Percentiles rank a stretch among this genome's conserved stretches.
These are phyloP conservation scores for Trichonephila inaurata DNA, from an alignment of 1,140 invertebrate genomes.

Conservation along the genomic window DNA sequence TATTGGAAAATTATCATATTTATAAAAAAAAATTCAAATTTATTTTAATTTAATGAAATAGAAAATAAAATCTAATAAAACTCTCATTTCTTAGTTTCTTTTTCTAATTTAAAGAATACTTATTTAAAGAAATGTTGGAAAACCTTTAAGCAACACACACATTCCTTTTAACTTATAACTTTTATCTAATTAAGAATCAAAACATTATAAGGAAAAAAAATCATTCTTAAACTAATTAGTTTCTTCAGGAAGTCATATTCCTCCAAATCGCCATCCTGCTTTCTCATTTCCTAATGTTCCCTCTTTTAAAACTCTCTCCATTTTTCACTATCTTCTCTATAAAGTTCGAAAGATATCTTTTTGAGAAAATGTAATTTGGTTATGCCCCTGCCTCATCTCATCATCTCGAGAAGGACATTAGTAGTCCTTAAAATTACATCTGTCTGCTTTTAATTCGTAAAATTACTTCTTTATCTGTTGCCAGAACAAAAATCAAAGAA, in stretches of 20 bases:
- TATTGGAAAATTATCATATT: no score
- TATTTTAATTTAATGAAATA: no score
- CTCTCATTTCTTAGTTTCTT: no score
- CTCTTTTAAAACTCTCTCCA: not conserved
- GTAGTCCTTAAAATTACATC: slow-evolving; percentile 15
- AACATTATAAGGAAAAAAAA: no score
- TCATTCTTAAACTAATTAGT: not conserved
- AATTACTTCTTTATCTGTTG: slow-evolving; percentile 41
- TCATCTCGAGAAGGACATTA: slow-evolving; percentile 44
- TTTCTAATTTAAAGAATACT: no score
- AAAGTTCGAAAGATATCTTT: not conserved
- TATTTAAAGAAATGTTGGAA: no score
- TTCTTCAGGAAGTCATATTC: not conserved
- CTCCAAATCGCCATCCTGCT: not conserved
- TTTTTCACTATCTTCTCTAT: not conserved
- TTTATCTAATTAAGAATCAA: no score
- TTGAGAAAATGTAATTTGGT: not conserved
- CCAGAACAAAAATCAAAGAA: not conserved
- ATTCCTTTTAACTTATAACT: no score
- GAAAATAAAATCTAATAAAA: no score
- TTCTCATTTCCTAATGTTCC: not conserved
- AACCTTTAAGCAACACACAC: no score
- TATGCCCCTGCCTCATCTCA: not conserved
- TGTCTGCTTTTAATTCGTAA: slow-evolving; percentile 29
- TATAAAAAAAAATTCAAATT: no score